phyloP scores from a whole-genome alignment of 2,797 vertebrate species.

The Acanthurus leucopareius region DNA sequence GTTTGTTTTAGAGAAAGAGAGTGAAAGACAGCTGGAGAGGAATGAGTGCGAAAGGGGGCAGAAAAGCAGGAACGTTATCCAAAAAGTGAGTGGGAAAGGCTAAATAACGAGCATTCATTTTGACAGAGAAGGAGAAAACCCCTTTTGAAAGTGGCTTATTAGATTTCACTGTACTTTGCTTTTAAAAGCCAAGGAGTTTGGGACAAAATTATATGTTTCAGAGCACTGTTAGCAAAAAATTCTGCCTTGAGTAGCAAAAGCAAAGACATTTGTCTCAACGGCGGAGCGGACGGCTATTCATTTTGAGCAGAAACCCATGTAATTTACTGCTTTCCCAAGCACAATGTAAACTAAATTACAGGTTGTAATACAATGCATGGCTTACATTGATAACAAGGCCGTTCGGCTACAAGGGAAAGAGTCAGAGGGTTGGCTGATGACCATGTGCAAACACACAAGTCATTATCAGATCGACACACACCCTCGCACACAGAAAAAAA shows the following conservation, averaged over 20 bases:
- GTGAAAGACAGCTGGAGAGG: conserved; percentile 59
- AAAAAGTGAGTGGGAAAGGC: conserved; percentile 48
- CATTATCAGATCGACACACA: conserved; percentile 54
- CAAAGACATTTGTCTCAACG: conserved; percentile 78
- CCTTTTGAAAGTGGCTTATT: conserved; percentile 75
- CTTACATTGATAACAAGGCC: conserved; percentile 75
- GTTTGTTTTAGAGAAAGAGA: conserved; percentile 66
- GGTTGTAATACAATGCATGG: conserved; percentile 82
- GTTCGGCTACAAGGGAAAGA: conserved; percentile 54
- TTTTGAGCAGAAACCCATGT: conserved; percentile 74
- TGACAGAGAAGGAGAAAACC: conserved; percentile 65
- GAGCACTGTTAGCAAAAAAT: conserved; percentile 77
- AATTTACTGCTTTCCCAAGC: conserved; percentile 76
- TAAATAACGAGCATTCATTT: conserved; percentile 64
- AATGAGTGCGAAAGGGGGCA: conserved; percentile 34
- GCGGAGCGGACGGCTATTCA: conserved; percentile 72
- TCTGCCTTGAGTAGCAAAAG: conserved; percentile 73
- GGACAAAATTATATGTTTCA: conserved; percentile 81
- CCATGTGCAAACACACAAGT: conserved; percentile 53
- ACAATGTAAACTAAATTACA: conserved; percentile 83
- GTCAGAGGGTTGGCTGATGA: conserved; percentile 56
- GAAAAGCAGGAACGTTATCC: conserved; percentile 48
- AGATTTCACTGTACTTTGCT: conserved; percentile 77
- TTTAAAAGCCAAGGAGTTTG: conserved; percentile 71
- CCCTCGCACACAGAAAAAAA: conserved; percentile 32